Percentiles rank a stretch among this genome's conserved stretches.
Evolutionary conservation across 2,888 invertebrate species (phyloP).

Genomic region (Tanytarsus gracilentus): DNA sequence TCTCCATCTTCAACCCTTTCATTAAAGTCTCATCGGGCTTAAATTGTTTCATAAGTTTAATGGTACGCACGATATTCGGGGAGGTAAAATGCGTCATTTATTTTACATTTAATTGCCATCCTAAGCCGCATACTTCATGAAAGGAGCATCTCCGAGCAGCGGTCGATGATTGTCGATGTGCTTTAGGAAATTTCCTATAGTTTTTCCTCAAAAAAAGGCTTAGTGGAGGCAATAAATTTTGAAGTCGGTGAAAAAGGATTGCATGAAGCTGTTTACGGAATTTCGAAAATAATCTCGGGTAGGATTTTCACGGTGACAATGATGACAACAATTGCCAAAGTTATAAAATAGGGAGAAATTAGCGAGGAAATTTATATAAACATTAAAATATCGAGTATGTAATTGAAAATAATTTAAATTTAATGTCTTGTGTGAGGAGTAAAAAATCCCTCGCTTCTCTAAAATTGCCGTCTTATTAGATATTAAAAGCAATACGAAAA

Average conservation of each 20-base stretch:
- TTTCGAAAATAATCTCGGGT: slow-evolving; percentile 2
- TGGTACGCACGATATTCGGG: no score
- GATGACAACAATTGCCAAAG: background rate
- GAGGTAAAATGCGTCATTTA: slow-evolving; percentile 19
- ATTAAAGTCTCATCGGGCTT: slow-evolving; percentile 24
- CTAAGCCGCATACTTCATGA: slow-evolving; percentile 15
- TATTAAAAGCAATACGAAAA: slow-evolving; percentile 29
- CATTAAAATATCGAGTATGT: background rate
- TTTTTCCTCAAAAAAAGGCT: slow-evolving; percentile 15
- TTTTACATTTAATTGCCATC: slow-evolving; percentile 25
- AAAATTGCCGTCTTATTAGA: slow-evolving; percentile 16
- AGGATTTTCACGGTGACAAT: background rate
- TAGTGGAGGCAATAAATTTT: slow-evolving; percentile 24
- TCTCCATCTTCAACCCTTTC: slow-evolving; percentile 27
- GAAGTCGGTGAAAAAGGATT: background rate
- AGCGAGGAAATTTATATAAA: background rate
- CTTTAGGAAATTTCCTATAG: slow-evolving; percentile 3
- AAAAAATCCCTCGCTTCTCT: background rate
- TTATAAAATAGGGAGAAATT: no score
- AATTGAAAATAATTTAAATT: slow-evolving; percentile 25
- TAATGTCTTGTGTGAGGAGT: slow-evolving; percentile 14
- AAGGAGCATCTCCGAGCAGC: background rate
- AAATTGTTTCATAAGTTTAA: slow-evolving; percentile 24
- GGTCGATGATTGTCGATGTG: background rate
- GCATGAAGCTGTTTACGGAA: slow-evolving; percentile 10